These are phyloP conservation scores for Zaprionus capensis DNA, from an alignment of 1,140 invertebrate species.

Conservation along the genomic window DNA sequence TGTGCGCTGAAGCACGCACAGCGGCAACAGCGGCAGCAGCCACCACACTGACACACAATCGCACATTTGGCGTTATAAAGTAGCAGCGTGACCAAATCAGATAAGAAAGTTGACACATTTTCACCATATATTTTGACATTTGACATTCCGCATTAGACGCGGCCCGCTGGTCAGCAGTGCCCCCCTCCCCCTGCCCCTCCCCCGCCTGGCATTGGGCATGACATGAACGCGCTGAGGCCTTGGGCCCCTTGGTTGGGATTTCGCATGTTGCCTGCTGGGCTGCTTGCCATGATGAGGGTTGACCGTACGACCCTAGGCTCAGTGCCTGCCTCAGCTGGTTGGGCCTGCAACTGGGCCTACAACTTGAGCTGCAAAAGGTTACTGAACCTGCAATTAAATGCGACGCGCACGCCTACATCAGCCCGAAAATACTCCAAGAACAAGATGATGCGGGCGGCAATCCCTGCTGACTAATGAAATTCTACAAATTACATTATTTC, in stretches of 20 bases:
- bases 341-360: constrained; percentile 20
- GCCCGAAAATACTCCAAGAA: not conserved
- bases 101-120: constrained; percentile 84
- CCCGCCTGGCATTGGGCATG: constrained; percentile 42
- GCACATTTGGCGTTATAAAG: constrained; percentile 83
- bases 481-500: constrained; percentile 54
- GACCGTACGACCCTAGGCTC: constrained; percentile 46
- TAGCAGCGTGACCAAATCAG: constrained; percentile 84
- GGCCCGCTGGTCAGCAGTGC: constrained; percentile 72
- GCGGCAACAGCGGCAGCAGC: constrained; percentile 40
- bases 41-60: constrained; percentile 58
- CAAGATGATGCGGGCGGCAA: constrained; percentile 53
- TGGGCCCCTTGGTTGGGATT: constrained; percentile 64
- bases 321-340: not conserved
- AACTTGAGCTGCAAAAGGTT: constrained; percentile 63
- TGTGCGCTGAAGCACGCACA: constrained; percentile 81
- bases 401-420: constrained; percentile 33
- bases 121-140: constrained; percentile 85
- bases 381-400: constrained; percentile 79
- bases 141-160: constrained; percentile 84
- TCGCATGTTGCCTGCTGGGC: constrained; percentile 62
- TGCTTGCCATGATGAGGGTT: constrained; percentile 66
- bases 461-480: constrained; percentile 53
- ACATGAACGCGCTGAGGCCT: constrained; percentile 42
- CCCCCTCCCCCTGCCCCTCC: not conserved